Evolutionary conservation across 2,797 vertebrate species (phyloP).

Genomic region (Bradypodion pumilum): DNA sequence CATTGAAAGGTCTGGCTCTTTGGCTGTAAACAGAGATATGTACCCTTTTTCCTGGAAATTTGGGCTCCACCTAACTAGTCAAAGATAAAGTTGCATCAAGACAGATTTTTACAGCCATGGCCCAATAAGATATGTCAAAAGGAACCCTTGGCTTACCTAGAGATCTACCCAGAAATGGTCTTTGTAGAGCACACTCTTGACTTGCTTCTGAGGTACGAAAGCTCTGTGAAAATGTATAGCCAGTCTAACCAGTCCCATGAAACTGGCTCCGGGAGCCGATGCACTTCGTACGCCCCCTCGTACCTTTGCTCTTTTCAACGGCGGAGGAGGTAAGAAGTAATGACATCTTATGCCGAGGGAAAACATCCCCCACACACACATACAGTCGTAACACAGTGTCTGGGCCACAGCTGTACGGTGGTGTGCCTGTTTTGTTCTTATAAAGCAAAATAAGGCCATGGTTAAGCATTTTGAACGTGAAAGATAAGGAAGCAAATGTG

Average conservation of each 20-base stretch:
- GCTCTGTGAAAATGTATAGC: background rate
- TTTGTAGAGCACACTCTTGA: background rate
- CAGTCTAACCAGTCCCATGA: constrained; percentile 25
- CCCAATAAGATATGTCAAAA: background rate
- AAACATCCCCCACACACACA: constrained; percentile 15
- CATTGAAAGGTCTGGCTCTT: too few species aligned
- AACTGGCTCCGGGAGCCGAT: background rate
- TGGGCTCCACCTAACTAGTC: background rate
- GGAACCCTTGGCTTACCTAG: background rate
- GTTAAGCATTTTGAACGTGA: background rate
- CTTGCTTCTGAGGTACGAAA: background rate
- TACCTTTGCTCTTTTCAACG: constrained; percentile 21
- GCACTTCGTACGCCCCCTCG: background rate
- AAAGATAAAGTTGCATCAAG: background rate
- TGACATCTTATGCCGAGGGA: constrained; percentile 3
- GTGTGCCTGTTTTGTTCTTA: background rate
- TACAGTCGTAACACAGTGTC: background rate
- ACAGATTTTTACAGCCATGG: background rate
- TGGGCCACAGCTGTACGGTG: background rate
- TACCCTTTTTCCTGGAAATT: too few species aligned
- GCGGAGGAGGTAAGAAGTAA: background rate
- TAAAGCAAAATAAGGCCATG: background rate
- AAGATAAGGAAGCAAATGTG: background rate
- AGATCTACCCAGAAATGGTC: too few species aligned
- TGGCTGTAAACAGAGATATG: too few species aligned